These are phyloP conservation scores for Sebastes schlegelii DNA, from an alignment of 2,113 vertebrate genomes.

Conservation along the genomic window DNA sequence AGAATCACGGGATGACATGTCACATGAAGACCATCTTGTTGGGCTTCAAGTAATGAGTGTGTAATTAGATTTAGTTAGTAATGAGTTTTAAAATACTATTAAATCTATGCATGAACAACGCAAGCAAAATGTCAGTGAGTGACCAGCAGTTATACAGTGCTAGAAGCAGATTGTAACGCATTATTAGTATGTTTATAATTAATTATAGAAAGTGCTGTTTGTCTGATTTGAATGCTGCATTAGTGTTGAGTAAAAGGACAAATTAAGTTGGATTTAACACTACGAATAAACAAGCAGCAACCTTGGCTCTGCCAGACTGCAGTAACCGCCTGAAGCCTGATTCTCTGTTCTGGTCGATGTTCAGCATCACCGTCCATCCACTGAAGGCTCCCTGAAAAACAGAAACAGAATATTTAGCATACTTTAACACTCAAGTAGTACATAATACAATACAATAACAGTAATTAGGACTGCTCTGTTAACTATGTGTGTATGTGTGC, in stretches of 20 bases:
- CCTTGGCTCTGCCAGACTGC: slow-evolving; percentile 96
- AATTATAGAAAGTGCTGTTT: background rate
- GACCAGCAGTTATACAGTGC: too few species aligned
- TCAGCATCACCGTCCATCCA: slow-evolving; percentile 96
- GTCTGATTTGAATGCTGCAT: background rate
- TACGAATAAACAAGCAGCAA: slow-evolving; percentile 59
- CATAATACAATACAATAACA: background rate
- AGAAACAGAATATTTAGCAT: background rate
- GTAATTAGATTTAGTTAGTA: too few species aligned
- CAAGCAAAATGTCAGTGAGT: too few species aligned
- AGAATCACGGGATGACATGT: too few species aligned
- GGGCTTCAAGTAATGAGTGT: too few species aligned
- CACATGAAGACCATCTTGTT: too few species aligned
- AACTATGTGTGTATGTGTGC: slow-evolving; percentile 42
- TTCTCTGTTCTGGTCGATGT: slow-evolving; percentile 93
- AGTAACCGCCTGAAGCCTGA: slow-evolving; percentile 94
- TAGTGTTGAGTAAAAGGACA: background rate
- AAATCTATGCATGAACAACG: too few species aligned
- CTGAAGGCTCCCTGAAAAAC: slow-evolving; percentile 93
- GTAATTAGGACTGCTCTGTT: background rate
- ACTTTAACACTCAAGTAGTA: background rate
- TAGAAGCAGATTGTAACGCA: background rate
- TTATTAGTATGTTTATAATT: background rate
- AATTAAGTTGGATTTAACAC: background rate
- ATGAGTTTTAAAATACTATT: too few species aligned